phyloP scores from a whole-genome alignment of 2,797 vertebrate genomes.

The Lates japonicus region DNA sequence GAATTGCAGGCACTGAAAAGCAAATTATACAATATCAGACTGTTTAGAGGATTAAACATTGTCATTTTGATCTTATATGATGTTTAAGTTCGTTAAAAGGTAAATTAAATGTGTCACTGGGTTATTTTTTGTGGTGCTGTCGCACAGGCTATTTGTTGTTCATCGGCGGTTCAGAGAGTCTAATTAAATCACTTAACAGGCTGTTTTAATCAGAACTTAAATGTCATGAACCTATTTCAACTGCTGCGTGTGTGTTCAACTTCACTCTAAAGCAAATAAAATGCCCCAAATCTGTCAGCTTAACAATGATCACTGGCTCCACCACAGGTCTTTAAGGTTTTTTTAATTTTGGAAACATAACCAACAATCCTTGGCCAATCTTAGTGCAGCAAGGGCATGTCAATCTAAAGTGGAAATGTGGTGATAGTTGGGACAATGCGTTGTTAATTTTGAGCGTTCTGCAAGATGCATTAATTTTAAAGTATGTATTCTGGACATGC shows the following conservation, averaged over 20 bases:
- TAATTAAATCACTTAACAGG: conserved; percentile 20
- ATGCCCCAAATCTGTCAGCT: conserved; percentile 25
- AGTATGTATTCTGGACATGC: too few relatives aligned
- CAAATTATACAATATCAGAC: conserved; percentile 6
- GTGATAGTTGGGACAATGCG: too few relatives aligned
- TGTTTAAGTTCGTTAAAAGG: conserved; percentile 15
- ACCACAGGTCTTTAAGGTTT: conserved; percentile 25
- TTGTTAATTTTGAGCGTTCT: not conserved
- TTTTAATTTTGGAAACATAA: conserved; percentile 26
- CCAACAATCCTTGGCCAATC: not conserved
- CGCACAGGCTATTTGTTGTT: not conserved
- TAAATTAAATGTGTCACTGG: conserved; percentile 5
- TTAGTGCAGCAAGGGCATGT: not conserved
- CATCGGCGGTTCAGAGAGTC: not conserved
- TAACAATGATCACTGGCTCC: conserved; percentile 1
- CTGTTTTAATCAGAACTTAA: conserved; percentile 15
- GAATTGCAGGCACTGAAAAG: conserved; percentile 22
- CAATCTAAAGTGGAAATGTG: not conserved
- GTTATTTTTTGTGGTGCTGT: not conserved
- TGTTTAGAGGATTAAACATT: conserved; percentile 14
- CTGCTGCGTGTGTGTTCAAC: not conserved
- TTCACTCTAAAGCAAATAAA: too few relatives aligned
- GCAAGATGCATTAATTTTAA: not conserved
- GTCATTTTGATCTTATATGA: not conserved
- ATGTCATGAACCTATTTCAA: not conserved